Evolutionary conservation across 1,140 invertebrate species (phyloP).

Genomic region (Tetranychus urticae): DNA sequence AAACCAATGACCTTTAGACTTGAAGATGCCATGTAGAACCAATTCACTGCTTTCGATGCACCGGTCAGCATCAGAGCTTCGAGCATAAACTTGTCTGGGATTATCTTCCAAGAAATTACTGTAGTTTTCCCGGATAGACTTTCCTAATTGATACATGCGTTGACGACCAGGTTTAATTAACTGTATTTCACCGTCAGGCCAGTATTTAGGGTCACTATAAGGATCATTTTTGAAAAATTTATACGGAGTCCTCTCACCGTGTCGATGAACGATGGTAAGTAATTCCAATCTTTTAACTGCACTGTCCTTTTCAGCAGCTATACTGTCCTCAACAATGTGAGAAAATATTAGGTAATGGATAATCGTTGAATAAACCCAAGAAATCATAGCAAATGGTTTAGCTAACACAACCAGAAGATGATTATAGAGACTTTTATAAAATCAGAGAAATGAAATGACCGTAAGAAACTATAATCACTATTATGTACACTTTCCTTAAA

Average conservation of each 20-base stretch:
- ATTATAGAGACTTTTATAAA: too few relatives aligned
- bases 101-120: neutral
- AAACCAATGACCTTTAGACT: neutral
- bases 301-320: too few relatives aligned
- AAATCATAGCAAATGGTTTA: too few relatives aligned
- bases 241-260: constrained; percentile 6
- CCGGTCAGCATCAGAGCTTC: constrained; percentile 7
- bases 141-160: constrained; percentile 8
- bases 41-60: constrained; percentile 4
- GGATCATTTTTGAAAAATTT: constrained; percentile 6
- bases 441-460: too few relatives aligned
- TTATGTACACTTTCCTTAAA: too few relatives aligned
- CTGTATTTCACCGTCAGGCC: constrained; percentile 6
- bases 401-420: too few relatives aligned
- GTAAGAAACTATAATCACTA: too few relatives aligned
- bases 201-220: constrained; percentile 21
- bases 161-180: constrained; percentile 2
- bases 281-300: neutral
- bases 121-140: constrained; percentile 5
- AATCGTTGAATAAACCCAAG: too few relatives aligned
- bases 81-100: constrained; percentile 1
- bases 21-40: neutral
- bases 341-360: too few relatives aligned
- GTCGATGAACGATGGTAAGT: constrained; percentile 1
- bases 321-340: too few relatives aligned